Evolutionary conservation across 1,140 invertebrate genomes (phyloP).

Genomic region (Archivesica marissinica): DNA sequence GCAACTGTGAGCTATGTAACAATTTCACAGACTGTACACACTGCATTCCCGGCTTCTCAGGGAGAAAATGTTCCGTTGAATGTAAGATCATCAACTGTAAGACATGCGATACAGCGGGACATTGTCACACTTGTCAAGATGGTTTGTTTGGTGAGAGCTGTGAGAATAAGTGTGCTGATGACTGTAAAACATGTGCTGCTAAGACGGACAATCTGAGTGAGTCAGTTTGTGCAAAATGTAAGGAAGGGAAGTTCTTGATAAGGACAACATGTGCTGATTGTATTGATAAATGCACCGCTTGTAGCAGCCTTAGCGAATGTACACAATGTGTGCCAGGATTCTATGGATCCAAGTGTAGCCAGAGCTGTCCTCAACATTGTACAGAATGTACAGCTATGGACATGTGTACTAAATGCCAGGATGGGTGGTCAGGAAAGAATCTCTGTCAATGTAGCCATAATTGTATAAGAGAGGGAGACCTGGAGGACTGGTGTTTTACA

Average conservation of each 20-base stretch:
- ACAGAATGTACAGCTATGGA: slow-evolving; percentile 1
- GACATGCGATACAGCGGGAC: slow-evolving; percentile 4
- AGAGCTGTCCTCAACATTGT: neutral
- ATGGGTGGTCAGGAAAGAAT: neutral
- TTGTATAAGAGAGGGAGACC: neutral
- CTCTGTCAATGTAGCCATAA: slow-evolving; percentile 44
- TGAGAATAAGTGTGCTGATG: neutral
- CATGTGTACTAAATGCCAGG: slow-evolving; percentile 12
- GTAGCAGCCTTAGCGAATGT: neutral
- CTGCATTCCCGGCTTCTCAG: neutral
- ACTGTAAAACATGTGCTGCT: neutral
- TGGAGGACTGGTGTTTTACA: neutral
- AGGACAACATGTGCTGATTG: neutral
- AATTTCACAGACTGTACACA: neutral
- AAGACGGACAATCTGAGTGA: neutral
- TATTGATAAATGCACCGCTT: neutral
- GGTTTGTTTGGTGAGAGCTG: neutral
- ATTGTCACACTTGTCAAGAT: slow-evolving; percentile 14
- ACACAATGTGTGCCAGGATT: neutral
- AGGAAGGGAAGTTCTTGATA: neutral
- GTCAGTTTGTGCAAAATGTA: neutral
- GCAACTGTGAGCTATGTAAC: neutral
- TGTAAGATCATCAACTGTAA: slow-evolving; percentile 4
- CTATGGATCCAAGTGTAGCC: neutral
- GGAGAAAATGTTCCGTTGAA: neutral